Evolutionary conservation across 2,113 vertebrate species (phyloP).

Genomic region (Carassius auratus): DNA sequence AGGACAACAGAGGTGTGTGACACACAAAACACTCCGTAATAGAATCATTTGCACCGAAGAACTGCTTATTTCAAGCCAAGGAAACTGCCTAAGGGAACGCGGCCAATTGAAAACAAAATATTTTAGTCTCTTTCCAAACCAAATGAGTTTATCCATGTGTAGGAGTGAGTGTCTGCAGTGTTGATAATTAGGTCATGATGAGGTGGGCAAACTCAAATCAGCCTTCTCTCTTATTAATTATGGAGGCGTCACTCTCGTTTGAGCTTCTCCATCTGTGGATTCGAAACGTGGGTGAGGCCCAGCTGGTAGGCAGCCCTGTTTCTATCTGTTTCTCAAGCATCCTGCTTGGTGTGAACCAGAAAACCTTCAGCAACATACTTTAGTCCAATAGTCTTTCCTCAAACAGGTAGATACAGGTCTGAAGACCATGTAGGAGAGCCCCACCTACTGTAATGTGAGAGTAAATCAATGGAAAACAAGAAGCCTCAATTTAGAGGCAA

Average conservation of each 20-base stretch:
- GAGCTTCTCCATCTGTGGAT: conserved; percentile 30
- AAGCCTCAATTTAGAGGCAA: background rate
- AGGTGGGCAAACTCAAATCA: conserved; percentile 28
- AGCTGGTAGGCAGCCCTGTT: conserved; percentile 14
- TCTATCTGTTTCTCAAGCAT: conserved; percentile 14
- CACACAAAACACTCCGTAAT: background rate
- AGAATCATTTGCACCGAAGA: background rate
- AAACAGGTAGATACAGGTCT: background rate
- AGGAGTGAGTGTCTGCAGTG: conserved; percentile 27
- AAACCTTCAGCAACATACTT: background rate
- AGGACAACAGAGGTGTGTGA: conserved; percentile 90
- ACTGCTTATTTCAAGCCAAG: background rate
- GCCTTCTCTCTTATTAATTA: conserved; percentile 37
- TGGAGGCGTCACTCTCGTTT: conserved; percentile 1
- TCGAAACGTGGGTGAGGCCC: conserved; percentile 2
- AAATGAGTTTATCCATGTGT: conserved; percentile 20
- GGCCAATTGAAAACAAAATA: conserved; percentile 34
- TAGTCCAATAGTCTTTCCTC: background rate
- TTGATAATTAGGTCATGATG: conserved; percentile 33
- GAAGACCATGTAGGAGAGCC: background rate
- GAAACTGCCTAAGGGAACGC: background rate
- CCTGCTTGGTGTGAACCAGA: background rate
- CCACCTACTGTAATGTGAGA: background rate
- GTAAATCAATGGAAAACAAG: background rate
- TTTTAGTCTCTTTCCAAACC: conserved; percentile 9